Evolutionary conservation across 2,888 invertebrate species (phyloP), one percentile per base, ranked within the genome.

Genomic region (Dioctria linearis): DNA sequence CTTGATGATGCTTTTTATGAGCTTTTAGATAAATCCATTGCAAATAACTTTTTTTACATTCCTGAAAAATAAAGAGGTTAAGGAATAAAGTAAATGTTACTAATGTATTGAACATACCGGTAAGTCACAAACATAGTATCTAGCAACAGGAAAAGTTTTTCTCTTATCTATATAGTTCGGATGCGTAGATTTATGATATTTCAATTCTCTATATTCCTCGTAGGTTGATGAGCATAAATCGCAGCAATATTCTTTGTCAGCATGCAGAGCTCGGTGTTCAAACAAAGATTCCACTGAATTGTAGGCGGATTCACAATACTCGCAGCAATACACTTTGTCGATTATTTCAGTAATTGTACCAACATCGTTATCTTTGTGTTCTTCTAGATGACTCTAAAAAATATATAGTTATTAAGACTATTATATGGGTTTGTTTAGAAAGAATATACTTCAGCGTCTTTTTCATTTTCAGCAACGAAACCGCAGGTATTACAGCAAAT

Each of bases 21-120:
- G 85, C 85, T 49, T 86, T 85, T 11, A 88, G 79, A 0, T 87
- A 85, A 51, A 86, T 85, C 88, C 88, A 88, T 46, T 86, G 85
- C 0, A 84, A 78, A 81, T 87, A 88, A 2, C 85, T 83, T 75
- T 86, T 85, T 3, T 59, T 78, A 79, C 88, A 88, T 6, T 85
- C 82, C 88, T 88, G 65, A 3, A 81, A 51, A 66, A 75, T 43
- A 3, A 78, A 75, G 13, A 57, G 42, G 67, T 6, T 81, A 51
- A 40, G 8, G 25, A 37, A 40, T 11, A 39, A 51, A 9, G 13
- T 59, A 25, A 65, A 65, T 73, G 39, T n/a, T 4, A 25, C 11
- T 54, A 9, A 61, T 11, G 49, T 9, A 63, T 3, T 40, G 25
- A 25, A 76, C 83, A 83, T 80, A 88, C 88, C 54, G 83, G 84